Conservation (phyloP, 2,888 invertebrate species). For the Drosophila neotestacea region DNA sequence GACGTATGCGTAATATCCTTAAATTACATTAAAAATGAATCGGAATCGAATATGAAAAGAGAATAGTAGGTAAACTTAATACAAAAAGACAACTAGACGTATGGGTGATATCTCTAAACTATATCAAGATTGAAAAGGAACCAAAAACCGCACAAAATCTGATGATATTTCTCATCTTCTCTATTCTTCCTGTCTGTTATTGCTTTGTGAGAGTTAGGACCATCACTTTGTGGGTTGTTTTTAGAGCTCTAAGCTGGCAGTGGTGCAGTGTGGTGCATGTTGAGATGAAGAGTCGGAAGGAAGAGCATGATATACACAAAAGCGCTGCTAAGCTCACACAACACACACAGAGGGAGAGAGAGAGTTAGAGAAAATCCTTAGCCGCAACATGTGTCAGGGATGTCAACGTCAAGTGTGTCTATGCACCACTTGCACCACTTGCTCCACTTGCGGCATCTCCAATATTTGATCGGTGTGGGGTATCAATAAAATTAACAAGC, state of each 20-base stretch:
- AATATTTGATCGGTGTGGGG: conserved; percentile 47
- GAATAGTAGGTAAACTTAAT: too few species aligned
- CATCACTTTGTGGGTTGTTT: not conserved
- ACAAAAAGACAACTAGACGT: too few species aligned
- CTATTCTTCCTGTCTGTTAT: too few species aligned
- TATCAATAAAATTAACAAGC: conserved; percentile 70
- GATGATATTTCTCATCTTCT: too few species aligned
- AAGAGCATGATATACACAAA: conserved; percentile 12
- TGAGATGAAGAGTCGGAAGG: not conserved
- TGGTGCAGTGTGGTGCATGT: not conserved
- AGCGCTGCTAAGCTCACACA: conserved; percentile 4
- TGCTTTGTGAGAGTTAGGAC: not conserved
- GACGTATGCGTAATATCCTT: not conserved
- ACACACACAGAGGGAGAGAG: not conserved
- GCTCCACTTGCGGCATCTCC: conserved; percentile 2
- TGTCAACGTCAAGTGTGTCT: conserved; percentile 45
- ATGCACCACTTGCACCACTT: conserved; percentile 27
- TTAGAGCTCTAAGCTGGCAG: not conserved
- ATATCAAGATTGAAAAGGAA: too few species aligned
- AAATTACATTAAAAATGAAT: not conserved
- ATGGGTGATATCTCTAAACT: too few species aligned
- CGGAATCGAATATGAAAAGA: too few species aligned
- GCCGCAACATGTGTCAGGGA: conserved; percentile 52
- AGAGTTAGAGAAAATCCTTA: not conserved
- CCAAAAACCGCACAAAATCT: too few species aligned